Evolutionary conservation across 2,797 vertebrate species (phyloP).

Genomic region (Lemur catta): DNA sequence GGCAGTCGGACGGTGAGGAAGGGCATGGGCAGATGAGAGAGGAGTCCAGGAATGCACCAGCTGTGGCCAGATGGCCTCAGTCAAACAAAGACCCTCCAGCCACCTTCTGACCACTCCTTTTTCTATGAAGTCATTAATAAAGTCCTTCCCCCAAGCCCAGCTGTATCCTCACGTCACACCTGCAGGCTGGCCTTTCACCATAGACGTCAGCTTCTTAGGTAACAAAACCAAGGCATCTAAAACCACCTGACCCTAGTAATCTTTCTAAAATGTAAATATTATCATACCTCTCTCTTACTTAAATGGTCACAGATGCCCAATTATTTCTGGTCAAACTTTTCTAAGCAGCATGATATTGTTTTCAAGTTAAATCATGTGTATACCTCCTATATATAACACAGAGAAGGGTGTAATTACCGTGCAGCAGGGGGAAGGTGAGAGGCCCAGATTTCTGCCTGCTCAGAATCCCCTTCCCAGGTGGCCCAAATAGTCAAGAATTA

Average conservation of each 20-base stretch:
- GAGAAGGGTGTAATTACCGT: background rate
- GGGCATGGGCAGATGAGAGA: background rate
- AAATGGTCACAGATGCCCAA: background rate
- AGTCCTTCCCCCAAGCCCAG: background rate
- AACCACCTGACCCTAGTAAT: background rate
- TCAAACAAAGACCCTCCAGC: background rate
- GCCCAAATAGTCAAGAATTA: background rate
- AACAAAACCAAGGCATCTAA: background rate
- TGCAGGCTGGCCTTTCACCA: background rate
- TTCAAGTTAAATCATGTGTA: background rate
- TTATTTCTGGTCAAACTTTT: background rate
- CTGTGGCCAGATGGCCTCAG: background rate
- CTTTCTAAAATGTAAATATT: background rate
- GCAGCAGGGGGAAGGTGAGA: fast-evolving
- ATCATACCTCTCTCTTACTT: background rate
- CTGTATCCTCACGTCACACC: background rate
- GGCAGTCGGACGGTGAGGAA: background rate
- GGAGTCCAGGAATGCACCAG: background rate
- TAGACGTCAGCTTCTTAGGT: background rate
- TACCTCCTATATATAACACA: background rate
- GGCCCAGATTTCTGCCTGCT: background rate
- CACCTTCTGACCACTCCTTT: background rate
- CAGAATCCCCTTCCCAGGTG: background rate
- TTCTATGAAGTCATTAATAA: background rate
- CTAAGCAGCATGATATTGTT: background rate